Conservation (phyloP, 1,140 invertebrate genomes). For the Homarus americanus region DNA sequence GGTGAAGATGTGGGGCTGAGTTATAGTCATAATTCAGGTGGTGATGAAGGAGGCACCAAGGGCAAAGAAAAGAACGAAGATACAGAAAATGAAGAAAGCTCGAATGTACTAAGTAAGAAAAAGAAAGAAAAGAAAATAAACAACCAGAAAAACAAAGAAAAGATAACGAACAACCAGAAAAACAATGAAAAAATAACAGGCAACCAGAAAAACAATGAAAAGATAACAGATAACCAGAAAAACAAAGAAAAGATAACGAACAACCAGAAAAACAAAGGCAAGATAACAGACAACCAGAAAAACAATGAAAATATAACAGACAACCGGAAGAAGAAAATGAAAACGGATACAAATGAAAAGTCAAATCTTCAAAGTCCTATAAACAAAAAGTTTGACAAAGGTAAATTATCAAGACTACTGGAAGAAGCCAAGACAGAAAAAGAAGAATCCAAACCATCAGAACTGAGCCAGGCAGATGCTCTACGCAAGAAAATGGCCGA, state of each 20-base stretch:
- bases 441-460: not conserved
- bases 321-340: not conserved
- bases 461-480: not conserved
- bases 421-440: not conserved
- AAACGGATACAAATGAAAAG: not conserved
- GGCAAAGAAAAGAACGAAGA: no score
- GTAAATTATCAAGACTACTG: not conserved
- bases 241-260: not conserved
- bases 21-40: not conserved
- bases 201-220: not conserved
- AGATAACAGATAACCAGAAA: not conserved
- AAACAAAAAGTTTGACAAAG: constrained; percentile 17
- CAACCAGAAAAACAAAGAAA: not conserved
- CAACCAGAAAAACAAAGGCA: no score
- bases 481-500: constrained; percentile 9
- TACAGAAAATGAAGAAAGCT: no score
- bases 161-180: not conserved
- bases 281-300: not conserved
- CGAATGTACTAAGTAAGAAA: no score
- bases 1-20: not conserved
- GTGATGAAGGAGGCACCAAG: no score
- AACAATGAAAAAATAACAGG: not conserved
- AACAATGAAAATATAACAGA: not conserved
- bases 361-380: not conserved
- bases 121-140: no score